Conservation (phyloP, 2,113 vertebrate genomes). For the Pelmatolapia mariae region DNA sequence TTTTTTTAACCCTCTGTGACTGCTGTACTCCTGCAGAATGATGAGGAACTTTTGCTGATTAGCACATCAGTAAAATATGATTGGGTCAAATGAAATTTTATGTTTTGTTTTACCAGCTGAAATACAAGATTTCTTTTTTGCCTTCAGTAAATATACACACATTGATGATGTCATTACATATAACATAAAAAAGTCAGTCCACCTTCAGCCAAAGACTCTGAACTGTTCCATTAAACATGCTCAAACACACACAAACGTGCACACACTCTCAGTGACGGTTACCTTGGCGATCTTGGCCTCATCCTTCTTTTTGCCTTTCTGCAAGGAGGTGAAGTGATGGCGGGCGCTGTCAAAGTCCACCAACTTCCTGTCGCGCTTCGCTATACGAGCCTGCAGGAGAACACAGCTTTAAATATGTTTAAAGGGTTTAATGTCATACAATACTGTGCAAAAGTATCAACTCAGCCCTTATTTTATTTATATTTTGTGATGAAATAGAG, state of each 20-base stretch:
- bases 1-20: background rate
- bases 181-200: background rate
- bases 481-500: background rate
- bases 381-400: slow-evolving; percentile 82
- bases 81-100: background rate
- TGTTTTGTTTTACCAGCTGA: background rate
- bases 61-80: background rate
- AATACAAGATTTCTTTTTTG: background rate
- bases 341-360: slow-evolving; percentile 97
- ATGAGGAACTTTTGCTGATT: background rate
- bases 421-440: background rate
- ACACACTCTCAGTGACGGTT: background rate
- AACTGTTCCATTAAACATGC: background rate
- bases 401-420: too few species aligned
- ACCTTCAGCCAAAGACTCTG: background rate
- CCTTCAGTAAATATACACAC: background rate
- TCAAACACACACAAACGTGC: background rate
- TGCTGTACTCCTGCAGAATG: background rate
- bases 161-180: background rate
- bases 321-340: slow-evolving; percentile 90
- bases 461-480: background rate
- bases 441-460: background rate
- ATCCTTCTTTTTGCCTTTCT: slow-evolving; percentile 97
- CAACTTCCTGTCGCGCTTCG: slow-evolving; percentile 93
- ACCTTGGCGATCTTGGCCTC: slow-evolving; percentile 98